These are phyloP conservation scores for Rhynchotus rufescens DNA, from an alignment of 2,797 vertebrate genomes.

Conservation along the genomic window DNA sequence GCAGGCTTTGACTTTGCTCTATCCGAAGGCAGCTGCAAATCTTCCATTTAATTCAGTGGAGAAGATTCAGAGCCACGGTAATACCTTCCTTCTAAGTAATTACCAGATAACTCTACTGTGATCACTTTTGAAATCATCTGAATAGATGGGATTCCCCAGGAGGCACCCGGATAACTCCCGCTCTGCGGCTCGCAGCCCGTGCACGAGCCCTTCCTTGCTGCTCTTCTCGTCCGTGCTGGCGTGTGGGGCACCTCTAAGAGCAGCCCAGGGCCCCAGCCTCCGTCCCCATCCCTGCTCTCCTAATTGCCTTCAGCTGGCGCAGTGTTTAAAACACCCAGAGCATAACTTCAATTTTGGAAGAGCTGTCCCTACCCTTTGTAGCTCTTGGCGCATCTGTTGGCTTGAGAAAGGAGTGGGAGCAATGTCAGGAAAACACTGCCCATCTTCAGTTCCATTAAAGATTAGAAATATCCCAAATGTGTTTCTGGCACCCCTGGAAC, in stretches of 20 bases:
- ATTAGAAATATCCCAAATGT: background rate
- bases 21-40: rapidly evolving
- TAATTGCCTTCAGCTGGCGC: background rate
- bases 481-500: background rate
- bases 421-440: background rate
- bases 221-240: background rate
- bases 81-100: background rate
- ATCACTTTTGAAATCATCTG: background rate
- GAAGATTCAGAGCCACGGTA: background rate
- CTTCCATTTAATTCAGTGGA: background rate
- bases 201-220: background rate
- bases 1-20: background rate
- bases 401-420: background rate
- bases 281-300: background rate
- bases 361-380: background rate
- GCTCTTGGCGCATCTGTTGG: background rate
- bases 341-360: background rate
- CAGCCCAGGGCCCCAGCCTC: no score
- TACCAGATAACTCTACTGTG: background rate
- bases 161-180: background rate
- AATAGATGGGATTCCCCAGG: background rate
- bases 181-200: background rate
- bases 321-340: background rate
- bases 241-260: background rate
- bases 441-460: background rate